phyloP scores from a whole-genome alignment of 2,113 vertebrate genomes.

The Loxodonta africana region DNA sequence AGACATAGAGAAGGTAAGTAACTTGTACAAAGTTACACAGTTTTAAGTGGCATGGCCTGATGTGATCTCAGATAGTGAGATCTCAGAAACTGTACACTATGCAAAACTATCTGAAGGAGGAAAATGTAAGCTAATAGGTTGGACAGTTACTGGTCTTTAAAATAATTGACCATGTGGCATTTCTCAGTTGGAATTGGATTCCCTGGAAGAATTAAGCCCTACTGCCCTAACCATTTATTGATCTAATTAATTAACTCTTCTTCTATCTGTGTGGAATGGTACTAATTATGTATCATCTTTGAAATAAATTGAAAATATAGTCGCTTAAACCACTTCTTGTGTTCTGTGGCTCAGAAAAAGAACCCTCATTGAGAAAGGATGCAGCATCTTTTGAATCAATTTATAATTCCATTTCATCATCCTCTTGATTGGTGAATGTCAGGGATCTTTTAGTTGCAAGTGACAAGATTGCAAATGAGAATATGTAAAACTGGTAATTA shows the following conservation, averaged over 20 bases:
- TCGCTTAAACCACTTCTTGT: neutral
- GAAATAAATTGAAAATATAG: conserved; percentile 1
- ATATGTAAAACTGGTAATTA: neutral
- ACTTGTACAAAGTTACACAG: neutral
- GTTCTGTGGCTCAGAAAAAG: neutral
- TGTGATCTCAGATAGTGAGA: neutral
- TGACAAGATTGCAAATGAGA: neutral
- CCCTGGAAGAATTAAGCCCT: neutral
- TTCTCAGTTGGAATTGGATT: conserved; percentile 14
- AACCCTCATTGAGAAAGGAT: neutral
- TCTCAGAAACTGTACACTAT: neutral
- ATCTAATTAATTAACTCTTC: neutral
- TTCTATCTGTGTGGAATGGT: neutral
- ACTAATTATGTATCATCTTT: conserved; percentile 12
- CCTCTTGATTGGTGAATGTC: neutral
- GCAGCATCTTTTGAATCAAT: neutral
- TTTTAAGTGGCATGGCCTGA: neutral
- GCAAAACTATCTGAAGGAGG: neutral
- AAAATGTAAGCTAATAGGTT: neutral
- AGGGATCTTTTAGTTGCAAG: neutral
- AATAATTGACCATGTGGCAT: neutral
- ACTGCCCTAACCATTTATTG: neutral
- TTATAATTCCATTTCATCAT: neutral
- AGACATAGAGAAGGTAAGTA: neutral
- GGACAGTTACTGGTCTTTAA: neutral